Base-by-base conservation (phyloP, 2,797 vertebrate genomes). In the Myripristis jacobus region DNA sequence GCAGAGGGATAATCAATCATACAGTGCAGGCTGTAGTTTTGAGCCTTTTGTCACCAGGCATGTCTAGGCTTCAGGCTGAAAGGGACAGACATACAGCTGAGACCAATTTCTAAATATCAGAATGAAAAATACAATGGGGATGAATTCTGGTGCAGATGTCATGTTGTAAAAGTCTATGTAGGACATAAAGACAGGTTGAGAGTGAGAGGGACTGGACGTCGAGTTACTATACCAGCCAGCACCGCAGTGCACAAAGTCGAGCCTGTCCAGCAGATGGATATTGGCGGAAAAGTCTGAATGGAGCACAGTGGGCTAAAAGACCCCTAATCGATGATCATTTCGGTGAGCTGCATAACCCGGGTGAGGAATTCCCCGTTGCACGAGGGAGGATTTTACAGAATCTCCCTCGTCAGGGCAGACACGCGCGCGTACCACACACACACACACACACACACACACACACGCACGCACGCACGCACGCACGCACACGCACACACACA, bases 261-360 rank as follows among this genome's bases (percentile, higher is more conserved):
- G 57, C 65, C 57, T 34, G 78, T 57, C 70, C 76, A 50, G 34
- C 15, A 46, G 53, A 80, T 56, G 34, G 53, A 79, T 58, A 67
- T 10, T 65, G 61, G 66, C 52, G n/a, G 57, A 48, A 83, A 92
- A 90, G 85, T 92, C 73, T 88, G 79, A 89, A 85, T 84, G 78
- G 77, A 43, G 15, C 24, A 24, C 36, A 73, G 69, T 73, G 19
- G 48, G 18, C 16, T 15, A 0, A 65, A 83, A 66, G 46, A 68
- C 38, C 51, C 18, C 13, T 54, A 29, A 77, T 83, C 52, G 62
- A 81, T 67, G 38, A n/a, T 25, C 43, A 54, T 66, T 19, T 27
- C 15, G 44, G 34, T 31, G 53, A 59, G 29, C 3, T 29, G 19
- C 48, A 56, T n/a, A n/a, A n/a, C n/a, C n/a, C 21, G 27, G 34